A percentile compares a stretch with the other conserved stretches of the same genome.
phyloP scores from a whole-genome alignment of 2,113 vertebrate genomes.

The Melanocharis versteri region DNA sequence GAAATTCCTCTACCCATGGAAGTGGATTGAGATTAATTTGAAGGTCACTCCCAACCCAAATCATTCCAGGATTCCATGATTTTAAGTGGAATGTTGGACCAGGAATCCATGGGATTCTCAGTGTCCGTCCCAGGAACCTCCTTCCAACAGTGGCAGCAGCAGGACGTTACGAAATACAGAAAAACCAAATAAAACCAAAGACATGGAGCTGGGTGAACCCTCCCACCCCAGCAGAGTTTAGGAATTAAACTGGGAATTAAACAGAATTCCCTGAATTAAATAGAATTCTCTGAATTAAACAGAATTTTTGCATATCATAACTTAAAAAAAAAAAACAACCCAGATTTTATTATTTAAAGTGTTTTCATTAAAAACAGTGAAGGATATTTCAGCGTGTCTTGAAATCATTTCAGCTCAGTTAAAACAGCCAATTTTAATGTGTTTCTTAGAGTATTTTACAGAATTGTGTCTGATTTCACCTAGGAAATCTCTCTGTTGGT shows the following conservation, averaged over 20 bases:
- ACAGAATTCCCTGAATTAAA: not conserved
- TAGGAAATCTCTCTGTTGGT: not conserved
- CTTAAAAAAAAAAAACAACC: accelerated
- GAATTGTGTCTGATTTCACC: not conserved
- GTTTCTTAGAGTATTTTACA: not conserved
- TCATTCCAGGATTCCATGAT: not conserved
- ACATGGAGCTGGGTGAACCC: not conserved
- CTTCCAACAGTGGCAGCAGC: not conserved
- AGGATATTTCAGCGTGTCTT: not conserved
- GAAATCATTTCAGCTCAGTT: not conserved
- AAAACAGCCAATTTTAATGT: not conserved
- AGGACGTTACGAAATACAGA: not conserved
- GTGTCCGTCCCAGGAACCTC: not conserved
- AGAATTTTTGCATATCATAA: accelerated
- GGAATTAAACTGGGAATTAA: no score
- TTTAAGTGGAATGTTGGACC: not conserved
- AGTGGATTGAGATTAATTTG: no score
- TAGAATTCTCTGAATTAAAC: not conserved
- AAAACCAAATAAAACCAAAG: not conserved
- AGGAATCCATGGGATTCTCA: not conserved
- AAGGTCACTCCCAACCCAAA: not conserved
- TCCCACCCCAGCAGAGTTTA: not conserved
- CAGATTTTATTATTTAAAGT: not conserved
- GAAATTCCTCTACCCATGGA: not conserved
- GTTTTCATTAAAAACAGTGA: not conserved